These are phyloP conservation scores for Bolinopsis microptera DNA, from an alignment of 37 sponge, comb jelly and placozoan genomes.

Conservation along the genomic window DNA sequence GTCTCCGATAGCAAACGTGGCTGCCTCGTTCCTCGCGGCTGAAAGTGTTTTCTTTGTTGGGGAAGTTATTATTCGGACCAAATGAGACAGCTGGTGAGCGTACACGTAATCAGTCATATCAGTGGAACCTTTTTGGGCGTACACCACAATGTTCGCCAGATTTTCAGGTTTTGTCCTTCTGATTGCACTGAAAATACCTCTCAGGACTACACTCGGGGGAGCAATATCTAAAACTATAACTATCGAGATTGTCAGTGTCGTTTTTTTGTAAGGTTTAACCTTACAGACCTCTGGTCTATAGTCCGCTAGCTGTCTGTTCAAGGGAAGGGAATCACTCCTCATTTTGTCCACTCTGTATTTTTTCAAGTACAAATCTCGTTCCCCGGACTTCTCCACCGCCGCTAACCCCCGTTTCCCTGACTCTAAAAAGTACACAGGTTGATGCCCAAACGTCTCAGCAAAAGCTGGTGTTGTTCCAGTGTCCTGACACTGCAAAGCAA, in stretches of 20 bases:
- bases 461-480: background rate
- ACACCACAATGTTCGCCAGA: background rate
- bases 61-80: background rate
- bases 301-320: conserved; percentile 24
- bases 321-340: conserved; percentile 13
- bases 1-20: background rate
- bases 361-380: background rate
- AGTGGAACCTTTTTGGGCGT: background rate
- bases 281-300: conserved; percentile 24
- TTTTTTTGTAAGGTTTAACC: conserved; percentile 10
- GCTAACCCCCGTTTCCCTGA: too few species aligned
- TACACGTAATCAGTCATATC: background rate
- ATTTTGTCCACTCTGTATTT: background rate
- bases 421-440: background rate
- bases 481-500: background rate
- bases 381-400: background rate
- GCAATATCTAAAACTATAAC: conserved; percentile 25
- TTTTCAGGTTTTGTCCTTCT: background rate
- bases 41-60: background rate
- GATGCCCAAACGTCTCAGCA: background rate
- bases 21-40: background rate
- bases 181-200: background rate
- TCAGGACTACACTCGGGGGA: conserved; percentile 15
- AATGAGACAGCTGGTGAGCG: background rate
- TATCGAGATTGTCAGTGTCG: background rate